These are phyloP conservation scores for Malurus leucopterus DNA, from an alignment of 2,797 vertebrate genomes.

Conservation along the genomic window DNA sequence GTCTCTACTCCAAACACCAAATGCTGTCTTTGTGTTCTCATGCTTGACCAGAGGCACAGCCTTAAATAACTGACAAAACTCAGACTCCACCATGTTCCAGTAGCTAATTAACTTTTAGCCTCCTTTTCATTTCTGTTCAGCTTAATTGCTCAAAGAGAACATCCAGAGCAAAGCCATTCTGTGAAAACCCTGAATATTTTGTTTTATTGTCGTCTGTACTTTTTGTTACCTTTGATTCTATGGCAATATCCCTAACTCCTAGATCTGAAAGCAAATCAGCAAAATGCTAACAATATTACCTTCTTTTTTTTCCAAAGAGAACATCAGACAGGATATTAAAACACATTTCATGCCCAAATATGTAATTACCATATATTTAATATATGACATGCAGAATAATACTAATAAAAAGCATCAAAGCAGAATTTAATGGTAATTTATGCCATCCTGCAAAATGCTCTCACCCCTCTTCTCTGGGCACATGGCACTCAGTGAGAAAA, in stretches of 20 bases:
- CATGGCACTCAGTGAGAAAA: neutral
- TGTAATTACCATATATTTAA: slow-evolving; percentile 12
- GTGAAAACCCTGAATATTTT: neutral
- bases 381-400: neutral
- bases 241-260: neutral
- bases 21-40: neutral
- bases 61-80: neutral
- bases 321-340: slow-evolving; percentile 54
- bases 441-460: neutral
- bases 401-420: slow-evolving; percentile 11
- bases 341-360: neutral
- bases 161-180: neutral
- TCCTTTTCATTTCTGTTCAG: neutral
- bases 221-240: slow-evolving; percentile 18
- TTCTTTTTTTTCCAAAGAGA: neutral
- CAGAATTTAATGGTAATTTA: neutral
- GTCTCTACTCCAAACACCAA: neutral
- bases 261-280: slow-evolving; percentile 4
- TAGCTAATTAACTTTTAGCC: neutral
- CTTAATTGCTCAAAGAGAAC: neutral
- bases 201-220: neutral
- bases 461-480: neutral
- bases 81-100: neutral
- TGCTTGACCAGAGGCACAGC: neutral
- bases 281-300: neutral